Evolutionary conservation across 2,888 invertebrate species (phyloP).

Genomic region (Horisme vitalbata): DNA sequence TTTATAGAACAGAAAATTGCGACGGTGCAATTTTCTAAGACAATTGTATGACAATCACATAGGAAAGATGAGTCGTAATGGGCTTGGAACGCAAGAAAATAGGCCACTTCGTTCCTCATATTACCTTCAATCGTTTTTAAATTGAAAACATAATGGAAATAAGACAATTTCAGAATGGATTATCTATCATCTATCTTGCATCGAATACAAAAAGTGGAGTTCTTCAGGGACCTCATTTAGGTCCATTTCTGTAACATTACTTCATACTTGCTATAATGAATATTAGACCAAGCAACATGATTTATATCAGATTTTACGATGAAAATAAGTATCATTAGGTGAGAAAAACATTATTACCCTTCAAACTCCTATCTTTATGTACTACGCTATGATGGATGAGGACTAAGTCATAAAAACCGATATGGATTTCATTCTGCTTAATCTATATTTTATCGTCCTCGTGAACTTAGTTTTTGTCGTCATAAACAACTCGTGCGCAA

Average conservation of each 20-base stretch:
- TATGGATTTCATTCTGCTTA: slow-evolving; percentile 41
- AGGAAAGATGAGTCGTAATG: slow-evolving; percentile 28
- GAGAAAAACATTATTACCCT: slow-evolving; percentile 29
- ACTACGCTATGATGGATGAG: slow-evolving; percentile 44
- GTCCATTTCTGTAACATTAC: slow-evolving; percentile 4
- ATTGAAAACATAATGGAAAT: slow-evolving; percentile 25
- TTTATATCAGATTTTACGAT: slow-evolving; percentile 17
- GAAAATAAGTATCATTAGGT: slow-evolving; percentile 21
- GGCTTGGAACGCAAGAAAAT: slow-evolving; percentile 31
- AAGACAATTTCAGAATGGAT: slow-evolving; percentile 23
- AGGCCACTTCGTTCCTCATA: slow-evolving; percentile 27
- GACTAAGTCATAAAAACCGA: slow-evolving; percentile 36
- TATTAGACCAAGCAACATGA: slow-evolving; percentile 15
- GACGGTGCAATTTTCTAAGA: slow-evolving; percentile 50
- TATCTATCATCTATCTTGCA: slow-evolving; percentile 17
- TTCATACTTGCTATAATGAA: neutral
- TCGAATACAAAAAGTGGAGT: slow-evolving; percentile 8
- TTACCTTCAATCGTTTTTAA: slow-evolving; percentile 27
- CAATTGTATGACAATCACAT: slow-evolving; percentile 41
- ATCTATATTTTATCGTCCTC: slow-evolving; percentile 40
- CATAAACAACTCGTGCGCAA: slow-evolving; percentile 46
- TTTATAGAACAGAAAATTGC: slow-evolving; percentile 56
- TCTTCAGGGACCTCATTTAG: slow-evolving; percentile 10
- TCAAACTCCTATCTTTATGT: slow-evolving; percentile 36
- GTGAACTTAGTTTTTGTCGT: slow-evolving; percentile 49